Conservation (phyloP, 2,113 vertebrate genomes). For the Camelus bactrianus region DNA sequence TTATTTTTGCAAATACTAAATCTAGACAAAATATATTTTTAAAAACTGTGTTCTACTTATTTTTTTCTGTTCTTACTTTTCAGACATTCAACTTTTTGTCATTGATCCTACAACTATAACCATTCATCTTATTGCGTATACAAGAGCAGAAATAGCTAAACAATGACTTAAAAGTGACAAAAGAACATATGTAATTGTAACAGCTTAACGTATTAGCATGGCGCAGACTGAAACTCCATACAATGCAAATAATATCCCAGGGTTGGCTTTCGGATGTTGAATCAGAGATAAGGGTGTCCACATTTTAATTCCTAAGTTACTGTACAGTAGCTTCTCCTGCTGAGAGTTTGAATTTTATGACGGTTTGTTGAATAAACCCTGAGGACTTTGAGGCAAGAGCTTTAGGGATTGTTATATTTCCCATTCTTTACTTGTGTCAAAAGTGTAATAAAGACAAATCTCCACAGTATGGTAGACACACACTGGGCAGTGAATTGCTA, state of each 20-base stretch:
- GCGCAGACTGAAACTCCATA: not conserved
- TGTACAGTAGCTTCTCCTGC: conserved; percentile 52
- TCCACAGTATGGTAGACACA: conserved; percentile 25
- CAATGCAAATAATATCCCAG: conserved; percentile 28
- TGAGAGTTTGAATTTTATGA: conserved; percentile 59
- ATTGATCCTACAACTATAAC: not conserved
- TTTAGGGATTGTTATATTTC: conserved; percentile 68
- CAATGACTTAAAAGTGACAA: not conserved
- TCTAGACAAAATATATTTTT: not conserved
- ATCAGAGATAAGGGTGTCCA: conserved; percentile 46
- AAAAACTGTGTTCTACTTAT: not conserved
- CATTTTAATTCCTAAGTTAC: not conserved
- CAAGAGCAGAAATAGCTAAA: not conserved
- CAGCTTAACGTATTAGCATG: not conserved
- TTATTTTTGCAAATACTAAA: not conserved
- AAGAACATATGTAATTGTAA: not conserved
- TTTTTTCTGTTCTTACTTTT: not conserved
- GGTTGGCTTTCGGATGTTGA: not conserved
- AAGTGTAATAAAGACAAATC: conserved; percentile 43
- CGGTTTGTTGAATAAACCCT: conserved; percentile 59
- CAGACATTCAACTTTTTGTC: not conserved
- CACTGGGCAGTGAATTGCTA: conserved; percentile 39
- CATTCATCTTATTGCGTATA: not conserved
- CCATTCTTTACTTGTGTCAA: conserved; percentile 71
- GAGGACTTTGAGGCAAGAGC: conserved; percentile 62